phyloP scores from a whole-genome alignment of 1,140 invertebrate species.

The Drosophila melanogaster region DNA sequence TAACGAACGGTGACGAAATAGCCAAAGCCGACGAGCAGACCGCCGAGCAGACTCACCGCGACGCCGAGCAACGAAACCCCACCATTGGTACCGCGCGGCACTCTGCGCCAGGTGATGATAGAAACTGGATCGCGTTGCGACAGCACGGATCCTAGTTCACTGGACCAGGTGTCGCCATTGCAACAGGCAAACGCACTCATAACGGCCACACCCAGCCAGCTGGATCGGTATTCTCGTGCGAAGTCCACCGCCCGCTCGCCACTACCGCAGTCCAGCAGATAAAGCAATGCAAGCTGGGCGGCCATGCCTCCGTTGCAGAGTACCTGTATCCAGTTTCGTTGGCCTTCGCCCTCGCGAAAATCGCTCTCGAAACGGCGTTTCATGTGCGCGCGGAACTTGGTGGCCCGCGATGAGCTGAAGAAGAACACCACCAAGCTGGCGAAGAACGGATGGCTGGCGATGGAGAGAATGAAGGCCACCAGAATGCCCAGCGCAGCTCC shows the following conservation, averaged over 20 bases:
- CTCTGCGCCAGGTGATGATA: constrained; percentile 90
- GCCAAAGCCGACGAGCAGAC: constrained; percentile 89
- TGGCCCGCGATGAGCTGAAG: constrained; percentile 92
- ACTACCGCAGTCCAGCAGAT: constrained; percentile 92
- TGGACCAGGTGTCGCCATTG: constrained; percentile 96
- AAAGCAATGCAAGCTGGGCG: constrained; percentile 90
- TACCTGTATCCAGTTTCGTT: constrained; percentile 96
- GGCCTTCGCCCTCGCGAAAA: constrained; percentile 91
- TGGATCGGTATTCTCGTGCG: constrained; percentile 89
- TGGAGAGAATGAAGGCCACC: constrained; percentile 92
- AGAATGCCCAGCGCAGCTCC: constrained; percentile 90
- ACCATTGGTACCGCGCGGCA: constrained; percentile 94
- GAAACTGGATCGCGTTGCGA: constrained; percentile 89
- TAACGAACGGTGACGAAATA: constrained; percentile 90
- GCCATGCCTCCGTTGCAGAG: constrained; percentile 95
- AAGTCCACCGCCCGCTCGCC: constrained; percentile 93
- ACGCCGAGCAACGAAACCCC: constrained; percentile 90
- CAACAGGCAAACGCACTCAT: constrained; percentile 92
- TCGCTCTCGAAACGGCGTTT: constrained; percentile 92
- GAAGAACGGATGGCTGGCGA: constrained; percentile 92
- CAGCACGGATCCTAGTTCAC: constrained; percentile 93
- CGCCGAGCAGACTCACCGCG: constrained; percentile 90
- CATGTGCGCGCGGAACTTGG: constrained; percentile 89
- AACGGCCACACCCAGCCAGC: constrained; percentile 92
- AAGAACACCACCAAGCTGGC: constrained; percentile 92